Evolutionary conservation across 2,888 invertebrate genomes (phyloP).

Genomic region (Listrodromus nycthemerus): DNA sequence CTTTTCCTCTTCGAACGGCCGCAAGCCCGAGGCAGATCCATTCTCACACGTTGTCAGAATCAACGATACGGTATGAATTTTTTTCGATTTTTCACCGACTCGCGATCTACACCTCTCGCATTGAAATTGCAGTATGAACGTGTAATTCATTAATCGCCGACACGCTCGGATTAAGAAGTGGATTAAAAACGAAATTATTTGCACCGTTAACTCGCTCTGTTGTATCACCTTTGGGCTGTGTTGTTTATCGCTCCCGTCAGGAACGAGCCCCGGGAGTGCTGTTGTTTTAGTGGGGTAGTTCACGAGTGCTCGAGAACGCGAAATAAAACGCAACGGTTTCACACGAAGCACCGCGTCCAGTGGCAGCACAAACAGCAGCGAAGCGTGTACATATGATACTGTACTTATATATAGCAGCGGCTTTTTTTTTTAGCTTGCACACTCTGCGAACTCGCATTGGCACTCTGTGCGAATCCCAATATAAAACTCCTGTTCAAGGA

Average conservation of each 20-base stretch:
- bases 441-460: no score
- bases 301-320: slow-evolving; percentile 36
- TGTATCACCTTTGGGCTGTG: slow-evolving; percentile 11
- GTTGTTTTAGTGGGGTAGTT: slow-evolving; percentile 47
- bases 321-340: slow-evolving; percentile 57
- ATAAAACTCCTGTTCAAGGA: no score
- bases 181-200: slow-evolving; percentile 23
- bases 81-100: no score
- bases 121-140: slow-evolving; percentile 2
- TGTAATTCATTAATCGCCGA: slow-evolving; percentile 43
- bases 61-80: background rate
- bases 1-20: background rate
- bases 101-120: background rate
- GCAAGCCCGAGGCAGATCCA: background rate
- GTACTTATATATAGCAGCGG: background rate
- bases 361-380: slow-evolving; percentile 42
- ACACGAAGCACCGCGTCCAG: slow-evolving; percentile 39
- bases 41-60: background rate
- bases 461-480: no score
- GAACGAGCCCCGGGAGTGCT: slow-evolving; percentile 53
- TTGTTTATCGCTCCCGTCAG: slow-evolving; percentile 46
- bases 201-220: slow-evolving; percentile 6
- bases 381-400: slow-evolving; percentile 9
- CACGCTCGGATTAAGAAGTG: slow-evolving; percentile 30
- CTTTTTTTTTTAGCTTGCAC: no score